phyloP scores from a whole-genome alignment of 2,888 invertebrate species.

The Anthoptus insignis region DNA sequence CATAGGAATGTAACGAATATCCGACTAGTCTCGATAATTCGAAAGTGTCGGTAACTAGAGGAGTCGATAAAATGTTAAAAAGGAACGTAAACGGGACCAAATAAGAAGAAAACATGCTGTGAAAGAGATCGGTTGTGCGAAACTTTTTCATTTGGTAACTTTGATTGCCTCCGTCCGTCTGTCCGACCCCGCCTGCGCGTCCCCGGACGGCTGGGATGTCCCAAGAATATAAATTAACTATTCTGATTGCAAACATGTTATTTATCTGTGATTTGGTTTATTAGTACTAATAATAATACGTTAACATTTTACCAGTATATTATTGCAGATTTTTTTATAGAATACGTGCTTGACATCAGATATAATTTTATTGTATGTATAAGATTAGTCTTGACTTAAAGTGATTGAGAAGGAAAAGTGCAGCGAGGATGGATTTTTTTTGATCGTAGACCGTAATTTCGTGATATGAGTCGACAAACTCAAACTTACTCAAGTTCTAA shows the following conservation, averaged over 20 bases:
- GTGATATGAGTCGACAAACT: background rate
- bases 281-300: no score
- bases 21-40: background rate
- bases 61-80: constrained; percentile 64
- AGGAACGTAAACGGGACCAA: constrained; percentile 54
- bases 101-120: constrained; percentile 55
- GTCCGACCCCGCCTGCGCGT: constrained; percentile 33
- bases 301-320: no score
- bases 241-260: constrained; percentile 47
- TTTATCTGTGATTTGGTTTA: no score
- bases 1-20: background rate
- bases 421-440: background rate
- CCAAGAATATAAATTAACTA: constrained; percentile 65
- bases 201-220: constrained; percentile 48
- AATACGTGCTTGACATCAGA: no score
- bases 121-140: constrained; percentile 53
- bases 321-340: no score
- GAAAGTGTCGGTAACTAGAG: constrained; percentile 43
- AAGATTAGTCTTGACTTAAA: no score
- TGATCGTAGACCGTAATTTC: background rate
- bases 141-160: constrained; percentile 75
- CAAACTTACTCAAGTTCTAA: constrained; percentile 14
- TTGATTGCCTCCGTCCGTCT: constrained; percentile 64
- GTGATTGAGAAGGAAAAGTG: no score
- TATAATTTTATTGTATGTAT: no score